Conservation (phyloP, 2,888 invertebrate genomes). For the Spilosoma lubricipeda region DNA sequence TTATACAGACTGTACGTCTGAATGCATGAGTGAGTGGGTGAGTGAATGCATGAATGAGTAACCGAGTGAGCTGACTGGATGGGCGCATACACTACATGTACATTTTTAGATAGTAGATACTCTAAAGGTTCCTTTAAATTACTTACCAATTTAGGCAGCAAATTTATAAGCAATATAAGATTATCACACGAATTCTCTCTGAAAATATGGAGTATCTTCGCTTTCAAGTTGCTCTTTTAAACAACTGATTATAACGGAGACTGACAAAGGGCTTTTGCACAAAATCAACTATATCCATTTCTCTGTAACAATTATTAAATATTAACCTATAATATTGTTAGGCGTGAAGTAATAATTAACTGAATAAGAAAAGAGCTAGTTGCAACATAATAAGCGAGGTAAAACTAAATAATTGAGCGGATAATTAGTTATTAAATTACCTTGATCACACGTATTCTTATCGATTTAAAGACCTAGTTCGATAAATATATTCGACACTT, state of each 20-base stretch:
- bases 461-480: not conserved
- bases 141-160: slow-evolving; percentile 49
- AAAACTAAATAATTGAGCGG: slow-evolving; percentile 4
- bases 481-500: not conserved
- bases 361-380: slow-evolving; percentile 36
- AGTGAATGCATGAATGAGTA: no score
- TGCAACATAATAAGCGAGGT: slow-evolving; percentile 28
- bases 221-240: slow-evolving; percentile 26
- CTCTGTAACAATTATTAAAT: slow-evolving; percentile 1
- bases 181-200: slow-evolving; percentile 45
- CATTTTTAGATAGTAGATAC: no score
- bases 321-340: slow-evolving; percentile 14
- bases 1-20: no score
- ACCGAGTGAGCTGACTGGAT: no score
- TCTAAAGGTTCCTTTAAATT: not conserved
- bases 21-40: no score
- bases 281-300: not conserved
- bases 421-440: not conserved
- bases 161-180: slow-evolving; percentile 52
- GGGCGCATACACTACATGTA: no score
- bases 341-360: slow-evolving; percentile 39
- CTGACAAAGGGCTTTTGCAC: not conserved
- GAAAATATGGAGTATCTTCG: slow-evolving; percentile 23
- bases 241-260: not conserved
- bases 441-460: not conserved